phyloP scores from a whole-genome alignment of 2,113 vertebrate species.

The Merops nubicus region DNA sequence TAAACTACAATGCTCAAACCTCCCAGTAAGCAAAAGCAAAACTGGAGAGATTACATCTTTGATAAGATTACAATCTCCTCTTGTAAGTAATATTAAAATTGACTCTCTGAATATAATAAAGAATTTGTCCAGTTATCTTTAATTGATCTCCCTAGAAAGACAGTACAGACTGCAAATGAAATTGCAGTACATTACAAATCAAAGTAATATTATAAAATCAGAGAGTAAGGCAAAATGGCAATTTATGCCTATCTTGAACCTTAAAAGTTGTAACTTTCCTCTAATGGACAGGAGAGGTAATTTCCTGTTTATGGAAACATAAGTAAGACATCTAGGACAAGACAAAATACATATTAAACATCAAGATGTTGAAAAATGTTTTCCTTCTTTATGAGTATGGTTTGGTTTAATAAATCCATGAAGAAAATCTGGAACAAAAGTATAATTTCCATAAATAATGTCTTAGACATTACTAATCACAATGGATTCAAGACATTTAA shows the following conservation, averaged over 20 bases:
- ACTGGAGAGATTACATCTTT: conserved; percentile 59
- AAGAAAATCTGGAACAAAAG: background rate
- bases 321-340: background rate
- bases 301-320: background rate
- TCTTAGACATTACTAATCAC: background rate
- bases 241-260: conserved; percentile 4
- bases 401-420: background rate
- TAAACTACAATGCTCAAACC: conserved; percentile 50
- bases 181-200: conserved; percentile 34
- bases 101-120: conserved; percentile 63
- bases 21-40: conserved; percentile 42
- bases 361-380: background rate
- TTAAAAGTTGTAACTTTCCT: background rate
- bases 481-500: background rate
- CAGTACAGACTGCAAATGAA: conserved; percentile 34
- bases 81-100: conserved; percentile 71
- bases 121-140: conserved; percentile 71
- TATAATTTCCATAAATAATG: background rate
- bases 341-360: background rate
- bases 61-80: conserved; percentile 53
- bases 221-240: background rate
- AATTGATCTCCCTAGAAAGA: conserved; percentile 69
- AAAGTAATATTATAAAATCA: conserved; percentile 39
- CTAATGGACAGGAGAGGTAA: background rate
- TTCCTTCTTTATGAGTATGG: background rate